Percentiles rank a stretch among this genome's conserved stretches.
These are phyloP conservation scores for Choloepus didactylus DNA, from an alignment of 2,797 vertebrate genomes.

Conservation along the genomic window DNA sequence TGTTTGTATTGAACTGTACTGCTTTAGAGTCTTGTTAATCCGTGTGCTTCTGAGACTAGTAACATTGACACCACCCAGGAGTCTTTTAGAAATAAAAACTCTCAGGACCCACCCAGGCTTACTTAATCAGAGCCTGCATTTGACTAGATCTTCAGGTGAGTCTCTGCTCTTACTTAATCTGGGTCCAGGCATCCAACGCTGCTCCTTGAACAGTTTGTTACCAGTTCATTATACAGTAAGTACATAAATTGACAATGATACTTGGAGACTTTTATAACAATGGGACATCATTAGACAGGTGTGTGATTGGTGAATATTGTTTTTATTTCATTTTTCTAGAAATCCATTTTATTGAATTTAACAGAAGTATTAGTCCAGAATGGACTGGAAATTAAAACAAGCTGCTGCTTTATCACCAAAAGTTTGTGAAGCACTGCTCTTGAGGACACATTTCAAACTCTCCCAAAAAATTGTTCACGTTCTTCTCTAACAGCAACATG, in stretches of 20 bases:
- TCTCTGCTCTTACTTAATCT: background rate
- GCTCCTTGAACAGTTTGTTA: background rate
- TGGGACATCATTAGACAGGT: background rate
- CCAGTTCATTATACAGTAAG: background rate
- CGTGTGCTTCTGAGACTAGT: background rate
- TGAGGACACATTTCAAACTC: background rate
- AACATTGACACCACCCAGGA: background rate
- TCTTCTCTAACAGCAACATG: background rate
- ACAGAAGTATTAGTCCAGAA: background rate
- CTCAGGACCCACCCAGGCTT: background rate
- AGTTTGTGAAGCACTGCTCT: background rate
- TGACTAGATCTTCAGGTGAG: background rate
- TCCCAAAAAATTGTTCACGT: background rate
- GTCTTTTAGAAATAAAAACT: background rate
- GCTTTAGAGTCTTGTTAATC: background rate
- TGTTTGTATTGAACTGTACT: background rate
- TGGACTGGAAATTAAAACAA: background rate
- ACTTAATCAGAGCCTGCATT: background rate
- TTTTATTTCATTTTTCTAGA: constrained; percentile 27
- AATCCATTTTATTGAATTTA: background rate
- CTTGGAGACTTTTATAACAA: background rate
- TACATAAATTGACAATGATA: background rate
- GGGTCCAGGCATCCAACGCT: background rate
- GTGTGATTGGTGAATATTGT: background rate
- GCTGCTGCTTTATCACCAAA: background rate